Base-by-base conservation (phyloP, 1,140 invertebrate genomes). In the Dreissena polymorpha region DNA sequence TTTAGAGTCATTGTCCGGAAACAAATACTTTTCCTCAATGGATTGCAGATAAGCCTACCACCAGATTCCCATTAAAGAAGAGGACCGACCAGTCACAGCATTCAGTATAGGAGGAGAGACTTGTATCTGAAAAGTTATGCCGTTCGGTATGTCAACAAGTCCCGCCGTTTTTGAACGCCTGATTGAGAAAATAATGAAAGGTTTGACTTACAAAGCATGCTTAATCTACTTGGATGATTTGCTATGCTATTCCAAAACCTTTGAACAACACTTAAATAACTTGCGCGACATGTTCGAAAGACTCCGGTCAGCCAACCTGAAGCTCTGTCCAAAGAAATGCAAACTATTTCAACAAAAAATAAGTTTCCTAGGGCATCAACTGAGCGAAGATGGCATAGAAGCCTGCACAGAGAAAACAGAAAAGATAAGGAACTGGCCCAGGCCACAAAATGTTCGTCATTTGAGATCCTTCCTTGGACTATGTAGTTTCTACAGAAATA, bases 201-300 rank as follows among this genome's bases (percentile, higher is more conserved):
- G 64, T n/a, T 23, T 77, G 16, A 68, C 60, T 10, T 67, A 67
- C 29, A 51, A 77, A 53, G 53, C 51, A 18, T 77, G 74, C 51
- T 25, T 81, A 16, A 67, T 81, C 10, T 81, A 81, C 63, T 49
- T 72, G 10, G 69, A 81, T 73, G 78, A 81, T 39, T n/a, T 81
- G 18, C 10, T 81, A 7, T 16, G 18, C 3, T 76, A 27, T 39
- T 65, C 74, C 13, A 67, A 76, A 23, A 49, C 27, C 0, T 50
- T 76, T 76, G 21, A 65, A 39, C 13, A 27, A 39, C 74, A 76
- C 49, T 21, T 76, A 25, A 8, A 12, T 14, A 76, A 67, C 16
- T 18, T 73, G 7, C 25, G 27, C 13, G 0, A 72, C 50, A 57
- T 81, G 23, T 73, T 73, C 39, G 18, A 67, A 23, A 23, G 78